A percentile compares a stretch with the other conserved stretches of the same genome.
Evolutionary conservation across 2,888 invertebrate species (phyloP).

Genomic region (Hyles lineata): DNA sequence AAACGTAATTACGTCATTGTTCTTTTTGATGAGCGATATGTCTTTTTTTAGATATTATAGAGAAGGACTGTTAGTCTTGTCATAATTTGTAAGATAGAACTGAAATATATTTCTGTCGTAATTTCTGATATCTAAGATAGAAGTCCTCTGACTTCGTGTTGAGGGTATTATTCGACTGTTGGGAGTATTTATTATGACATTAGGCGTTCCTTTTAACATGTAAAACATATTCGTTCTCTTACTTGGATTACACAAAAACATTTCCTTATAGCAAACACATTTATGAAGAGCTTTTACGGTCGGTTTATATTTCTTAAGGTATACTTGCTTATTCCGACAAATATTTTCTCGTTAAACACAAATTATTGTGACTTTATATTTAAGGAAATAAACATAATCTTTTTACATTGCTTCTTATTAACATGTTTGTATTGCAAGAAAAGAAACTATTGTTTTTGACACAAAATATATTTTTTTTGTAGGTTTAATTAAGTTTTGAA

Average conservation of each 20-base stretch:
- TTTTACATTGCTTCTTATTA: too few species aligned
- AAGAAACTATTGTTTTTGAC: not conserved
- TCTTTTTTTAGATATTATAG: too few species aligned
- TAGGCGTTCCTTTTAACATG: not conserved
- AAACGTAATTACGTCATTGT: too few species aligned
- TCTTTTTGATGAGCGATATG: too few species aligned
- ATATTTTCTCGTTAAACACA: not conserved
- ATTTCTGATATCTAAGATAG: not conserved
- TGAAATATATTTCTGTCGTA: not conserved
- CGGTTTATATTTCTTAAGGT: not conserved
- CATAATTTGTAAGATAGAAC: not conserved
- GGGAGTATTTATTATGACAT: not conserved
- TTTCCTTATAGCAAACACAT: slow-evolving; percentile 14
- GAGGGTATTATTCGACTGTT: not conserved
- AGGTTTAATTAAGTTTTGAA: too few species aligned
- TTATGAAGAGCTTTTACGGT: slow-evolving; percentile 16
- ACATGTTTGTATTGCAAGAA: not conserved
- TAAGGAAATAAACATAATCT: not conserved
- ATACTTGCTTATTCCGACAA: not conserved
- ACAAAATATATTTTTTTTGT: too few species aligned
- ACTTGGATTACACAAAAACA: not conserved
- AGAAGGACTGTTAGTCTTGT: too few species aligned
- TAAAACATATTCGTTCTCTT: not conserved
- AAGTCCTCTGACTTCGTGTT: not conserved
- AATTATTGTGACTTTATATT: not conserved